Conservation (phyloP, 1,140 invertebrate species). For the Dendroctonus ponderosae region DNA sequence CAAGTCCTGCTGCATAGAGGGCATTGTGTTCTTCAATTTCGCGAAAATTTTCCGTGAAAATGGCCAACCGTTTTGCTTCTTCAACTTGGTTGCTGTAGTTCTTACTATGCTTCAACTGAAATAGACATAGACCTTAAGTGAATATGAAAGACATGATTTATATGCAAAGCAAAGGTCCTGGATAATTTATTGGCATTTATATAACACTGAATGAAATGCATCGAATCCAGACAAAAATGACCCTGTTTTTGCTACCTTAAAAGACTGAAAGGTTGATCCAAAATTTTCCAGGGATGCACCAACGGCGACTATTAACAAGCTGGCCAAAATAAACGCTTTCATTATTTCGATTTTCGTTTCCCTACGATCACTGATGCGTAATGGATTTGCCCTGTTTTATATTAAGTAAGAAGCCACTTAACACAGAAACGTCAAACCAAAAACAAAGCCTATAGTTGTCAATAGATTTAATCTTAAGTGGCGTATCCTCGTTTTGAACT, state of each 20-base stretch:
- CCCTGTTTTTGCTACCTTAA: slow-evolving; percentile 3
- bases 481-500: too few species aligned
- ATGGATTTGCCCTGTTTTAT: too few species aligned
- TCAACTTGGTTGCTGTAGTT: slow-evolving; percentile 66
- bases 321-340: slow-evolving; percentile 17
- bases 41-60: slow-evolving; percentile 32
- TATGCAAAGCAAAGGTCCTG: too few species aligned
- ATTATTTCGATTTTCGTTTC: slow-evolving; percentile 3
- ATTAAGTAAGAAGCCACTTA: too few species aligned
- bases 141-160: too few species aligned
- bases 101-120: slow-evolving; percentile 52
- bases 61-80: slow-evolving; percentile 71
- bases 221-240: neutral
- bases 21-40: slow-evolving; percentile 36
- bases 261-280: slow-evolving; percentile 8
- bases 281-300: slow-evolving; percentile 7
- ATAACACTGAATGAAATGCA: too few species aligned
- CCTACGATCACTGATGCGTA: too few species aligned
- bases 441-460: too few species aligned
- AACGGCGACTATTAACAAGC: slow-evolving; percentile 19
- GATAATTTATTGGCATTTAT: too few species aligned
- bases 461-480: too few species aligned
- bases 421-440: too few species aligned
- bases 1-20: slow-evolving; percentile 31
- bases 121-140: too few species aligned